A percentile compares a stretch with the other conserved stretches of the same genome.
These are phyloP conservation scores for Eolophus roseicapilla DNA, from an alignment of 2,113 vertebrate species.

Conservation along the genomic window DNA sequence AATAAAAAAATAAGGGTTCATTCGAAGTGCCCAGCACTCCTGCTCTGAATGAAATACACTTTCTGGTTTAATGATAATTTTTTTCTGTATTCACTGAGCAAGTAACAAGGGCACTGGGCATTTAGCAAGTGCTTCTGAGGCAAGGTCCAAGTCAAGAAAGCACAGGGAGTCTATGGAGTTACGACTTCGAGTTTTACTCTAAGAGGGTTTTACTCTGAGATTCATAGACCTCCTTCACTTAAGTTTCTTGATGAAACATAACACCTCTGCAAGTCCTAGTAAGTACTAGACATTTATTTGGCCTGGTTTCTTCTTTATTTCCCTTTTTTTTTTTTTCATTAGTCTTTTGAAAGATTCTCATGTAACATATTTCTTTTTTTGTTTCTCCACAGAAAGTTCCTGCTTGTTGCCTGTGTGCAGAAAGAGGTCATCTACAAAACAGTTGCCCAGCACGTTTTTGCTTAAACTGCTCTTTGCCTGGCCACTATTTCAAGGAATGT, in stretches of 20 bases:
- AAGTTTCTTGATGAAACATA: not conserved
- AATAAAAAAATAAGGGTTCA: not conserved
- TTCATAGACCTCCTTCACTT: not conserved
- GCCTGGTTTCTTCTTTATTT: not conserved
- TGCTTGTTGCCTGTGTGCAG: constrained; percentile 85
- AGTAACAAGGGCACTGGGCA: no score
- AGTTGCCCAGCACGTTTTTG: constrained; percentile 85
- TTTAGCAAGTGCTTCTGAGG: not conserved
- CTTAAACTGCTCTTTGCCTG: constrained; percentile 86
- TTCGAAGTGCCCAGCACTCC: not conserved
- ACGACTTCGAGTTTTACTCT: not conserved
- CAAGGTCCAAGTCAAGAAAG: not conserved
- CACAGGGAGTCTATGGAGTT: not conserved
- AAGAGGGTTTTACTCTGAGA: not conserved
- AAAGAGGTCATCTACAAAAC: constrained; percentile 74
- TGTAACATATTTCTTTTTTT: not conserved
- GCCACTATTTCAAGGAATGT: constrained; percentile 81
- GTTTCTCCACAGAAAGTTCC: constrained; percentile 76
- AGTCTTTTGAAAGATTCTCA: not conserved
- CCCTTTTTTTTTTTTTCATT: not conserved
- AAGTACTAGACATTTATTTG: not conserved
- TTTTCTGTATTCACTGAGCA: not conserved
- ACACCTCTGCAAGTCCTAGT: not conserved
- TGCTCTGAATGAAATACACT: not conserved
- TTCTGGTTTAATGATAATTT: not conserved